Conservation (phyloP, 2,113 vertebrate genomes). For the Junco hyemalis region DNA sequence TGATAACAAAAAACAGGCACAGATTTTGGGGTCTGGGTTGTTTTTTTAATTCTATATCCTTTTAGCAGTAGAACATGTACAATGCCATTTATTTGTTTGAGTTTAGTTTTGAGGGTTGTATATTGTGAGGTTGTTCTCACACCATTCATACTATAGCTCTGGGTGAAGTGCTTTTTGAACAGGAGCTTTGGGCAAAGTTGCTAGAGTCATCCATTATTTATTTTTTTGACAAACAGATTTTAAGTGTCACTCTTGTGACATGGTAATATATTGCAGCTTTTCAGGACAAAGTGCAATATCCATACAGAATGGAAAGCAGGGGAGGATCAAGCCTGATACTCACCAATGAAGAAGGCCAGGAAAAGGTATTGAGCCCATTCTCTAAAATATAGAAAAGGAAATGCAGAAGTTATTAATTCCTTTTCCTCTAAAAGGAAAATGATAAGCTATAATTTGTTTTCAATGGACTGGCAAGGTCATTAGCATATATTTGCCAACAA, state of each 20-base stretch:
- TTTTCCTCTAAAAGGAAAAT: background rate
- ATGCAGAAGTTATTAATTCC: background rate
- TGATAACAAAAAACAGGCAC: background rate
- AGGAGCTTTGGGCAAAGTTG: background rate
- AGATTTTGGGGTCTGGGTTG: fast-evolving
- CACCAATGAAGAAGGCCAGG: background rate
- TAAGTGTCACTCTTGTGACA: background rate
- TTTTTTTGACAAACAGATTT: background rate
- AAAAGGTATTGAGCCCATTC: background rate
- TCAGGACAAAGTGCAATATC: background rate
- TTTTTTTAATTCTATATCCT: background rate
- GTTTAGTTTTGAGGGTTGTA: background rate
- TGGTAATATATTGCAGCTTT: background rate
- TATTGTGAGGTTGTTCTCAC: background rate
- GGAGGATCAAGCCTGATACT: background rate
- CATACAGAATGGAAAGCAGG: background rate
- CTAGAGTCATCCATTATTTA: background rate
- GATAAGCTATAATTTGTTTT: background rate
- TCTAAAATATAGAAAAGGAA: background rate
- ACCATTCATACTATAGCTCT: background rate
- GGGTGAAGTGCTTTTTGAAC: background rate
- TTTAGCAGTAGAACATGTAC: background rate
- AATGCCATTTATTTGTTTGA: background rate
- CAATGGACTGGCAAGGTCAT: background rate
- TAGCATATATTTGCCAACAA: background rate